Evolutionary conservation across 2,888 invertebrate genomes (phyloP), one percentile per base, ranked within the genome.

Genomic region (Diaprepes abbreviatus): DNA sequence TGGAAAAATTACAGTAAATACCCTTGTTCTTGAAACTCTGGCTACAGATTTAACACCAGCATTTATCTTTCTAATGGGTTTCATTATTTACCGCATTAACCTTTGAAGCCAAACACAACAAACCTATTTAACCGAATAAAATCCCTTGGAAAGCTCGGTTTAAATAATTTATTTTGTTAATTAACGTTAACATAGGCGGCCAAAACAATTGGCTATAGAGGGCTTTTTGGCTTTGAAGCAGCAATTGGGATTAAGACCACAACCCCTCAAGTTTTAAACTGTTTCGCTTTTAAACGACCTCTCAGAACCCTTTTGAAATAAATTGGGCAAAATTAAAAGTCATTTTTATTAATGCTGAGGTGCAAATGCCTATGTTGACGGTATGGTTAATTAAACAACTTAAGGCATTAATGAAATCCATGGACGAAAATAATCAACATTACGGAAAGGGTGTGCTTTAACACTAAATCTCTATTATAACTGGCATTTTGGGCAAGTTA

Each of bases 121-220:
- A 55, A 55, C 64, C 63, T 54, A 63, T 63, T 63, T 63, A 54
- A 54, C 64, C 64, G 55, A 43, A 55, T 55, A 31, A 55, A 55
- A 55, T 36, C 55, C 55, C 16, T 55, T 21, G 36, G 19, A 55
- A 52, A 36, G 21, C 55, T 24, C 14, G 55, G 36, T 55, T 55
- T 12, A 24, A 55, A 16, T 55, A 55, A 55, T 55, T 21, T 36
- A 35, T 38, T 55, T 12, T 10, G 36, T 24, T 36, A 36, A 55
- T 36, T 21, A 36, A 38, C 14, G 16, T 7, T 10, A 24, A 48
- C 24, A 28, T 14, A 9, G 48, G 48, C 28, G 14, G 14, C 9
- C 14, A 7, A 14, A 28, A 3, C 6, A 50, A 28, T 28, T 50
- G 7, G 14, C 10, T 5, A 16, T 28, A 12, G 6, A 24, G 28